phyloP scores from a whole-genome alignment of 1,140 invertebrate species.

The Drosophila lowei region DNA sequence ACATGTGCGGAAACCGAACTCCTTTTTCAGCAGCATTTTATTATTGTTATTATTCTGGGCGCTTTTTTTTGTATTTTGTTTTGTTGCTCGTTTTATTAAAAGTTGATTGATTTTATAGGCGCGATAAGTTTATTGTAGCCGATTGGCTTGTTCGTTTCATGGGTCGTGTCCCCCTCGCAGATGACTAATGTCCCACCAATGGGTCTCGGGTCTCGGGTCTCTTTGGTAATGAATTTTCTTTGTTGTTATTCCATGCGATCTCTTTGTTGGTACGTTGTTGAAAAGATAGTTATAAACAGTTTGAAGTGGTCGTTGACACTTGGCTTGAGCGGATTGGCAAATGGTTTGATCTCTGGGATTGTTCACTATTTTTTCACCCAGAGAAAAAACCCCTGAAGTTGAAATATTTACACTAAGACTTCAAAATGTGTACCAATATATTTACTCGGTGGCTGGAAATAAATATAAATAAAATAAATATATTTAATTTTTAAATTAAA shows the following conservation, averaged over 20 bases:
- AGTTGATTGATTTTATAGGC: slow-evolving; percentile 78
- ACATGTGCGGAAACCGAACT: slow-evolving; percentile 72
- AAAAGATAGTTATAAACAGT: slow-evolving; percentile 68
- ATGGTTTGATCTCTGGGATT: no score
- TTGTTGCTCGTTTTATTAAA: slow-evolving; percentile 35
- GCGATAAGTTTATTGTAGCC: slow-evolving; percentile 75
- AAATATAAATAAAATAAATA: no score
- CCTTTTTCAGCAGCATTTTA: slow-evolving; percentile 64
- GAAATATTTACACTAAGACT: no score
- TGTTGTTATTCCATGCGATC: slow-evolving; percentile 30
- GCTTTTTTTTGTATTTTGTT: slow-evolving; percentile 21
- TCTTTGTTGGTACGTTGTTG: slow-evolving; percentile 56
- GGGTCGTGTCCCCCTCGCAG: slow-evolving; percentile 30
- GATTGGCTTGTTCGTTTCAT: slow-evolving; percentile 14
- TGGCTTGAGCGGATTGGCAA: slow-evolving; percentile 11
- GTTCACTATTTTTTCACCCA: no score
- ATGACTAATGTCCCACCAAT: slow-evolving; percentile 61
- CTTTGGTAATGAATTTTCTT: slow-evolving; percentile 39
- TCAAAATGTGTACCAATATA: no score
- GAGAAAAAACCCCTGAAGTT: no score
- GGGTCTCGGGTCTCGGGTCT: slow-evolving; percentile 4
- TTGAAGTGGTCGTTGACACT: slow-evolving; percentile 65
- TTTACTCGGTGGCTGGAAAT: no score
- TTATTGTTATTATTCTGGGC: slow-evolving; percentile 50
- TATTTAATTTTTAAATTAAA: no score